Evolutionary conservation across 2,797 vertebrate genomes (phyloP), one percentile per base, ranked within the genome.

Genomic region (Peromyscus eremicus): DNA sequence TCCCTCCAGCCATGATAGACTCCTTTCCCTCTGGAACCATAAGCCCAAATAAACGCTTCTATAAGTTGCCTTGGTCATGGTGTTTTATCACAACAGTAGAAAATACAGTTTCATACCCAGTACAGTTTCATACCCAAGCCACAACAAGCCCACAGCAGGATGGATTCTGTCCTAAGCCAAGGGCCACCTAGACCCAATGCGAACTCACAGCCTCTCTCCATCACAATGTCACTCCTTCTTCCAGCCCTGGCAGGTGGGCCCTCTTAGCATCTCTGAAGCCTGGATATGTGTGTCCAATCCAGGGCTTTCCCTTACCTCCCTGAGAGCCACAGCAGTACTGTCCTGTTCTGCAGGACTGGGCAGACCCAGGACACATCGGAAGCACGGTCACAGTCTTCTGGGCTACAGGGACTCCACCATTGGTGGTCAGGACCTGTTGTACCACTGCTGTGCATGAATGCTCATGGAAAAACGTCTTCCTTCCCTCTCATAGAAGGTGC

Each of bases 271-370:
- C 14, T 32, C 49, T 60, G 86, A 37, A 60, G n/a, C 23, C n/a
- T 34, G 27, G 37, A 21, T 4, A 25, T 27, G 13, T 9, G 40
- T 29, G 34, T 89, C 32, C 66, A n/a, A 9, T 25, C 16, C 43
- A 55, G n/a, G 84, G 9, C 13, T 27, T 34, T 68, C 46, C 57
- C 68, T 2, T 34, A 27, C 14, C 5, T 14, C 27, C 27, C 55
- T 4, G 27, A 77, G 73, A 27, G 0, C 3, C 14, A 29, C n/a
- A 25, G 64, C 57, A 46, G 88, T 40, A 52, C 4, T 0, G 0
- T n/a, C 40, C 43, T 6, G 7, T 40, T 68, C 4, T 25, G 62
- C 37, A 0, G 5, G 70, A 21, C 19, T n/a, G 17, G 73, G 83
- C 87, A 32, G 37, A 25, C 70, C 55, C 34, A 8, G 23, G 71